Base-by-base conservation (phyloP, 64 coral and sea anemone genomes). In the Montipora capricornis region DNA sequence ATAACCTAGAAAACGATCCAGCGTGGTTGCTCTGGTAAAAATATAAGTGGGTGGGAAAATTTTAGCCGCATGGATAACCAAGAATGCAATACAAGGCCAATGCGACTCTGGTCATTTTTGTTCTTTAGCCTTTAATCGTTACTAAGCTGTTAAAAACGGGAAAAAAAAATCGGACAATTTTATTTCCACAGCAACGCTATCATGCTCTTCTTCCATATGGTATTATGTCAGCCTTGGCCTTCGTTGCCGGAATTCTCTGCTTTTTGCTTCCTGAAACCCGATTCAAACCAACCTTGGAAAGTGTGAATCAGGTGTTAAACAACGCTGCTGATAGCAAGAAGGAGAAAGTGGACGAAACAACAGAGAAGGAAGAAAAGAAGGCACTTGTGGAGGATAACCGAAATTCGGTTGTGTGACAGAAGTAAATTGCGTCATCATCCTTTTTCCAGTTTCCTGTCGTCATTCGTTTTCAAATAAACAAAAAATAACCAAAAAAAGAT, bases 211-310 rank as follows among this genome's bases (percentile, higher is more conserved):
- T 84, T 47, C 81, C 81, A 19, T 84, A 84, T 44, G 81, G 58
- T 17, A 68, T 84, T 44, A 84, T 84, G 81, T 58, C 58, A 45
- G 8, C 45, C 7, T 12, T 61, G 16, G 24, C 81, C 29, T 16
- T 84, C 1, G 7, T 68, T 68, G 57, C 81, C 24, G 81, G 12
- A 6, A 5, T 85, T 11, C 82, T 85, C 60, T 85, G 82, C 29
- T n/a, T 70, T 47, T 49, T 62, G 47, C 64, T 85, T 22, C 82
- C 82, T 48, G 82, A 85, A 19, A 85, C 82, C 19, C 81, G 81
- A 13, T 84, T 84, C 17, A 84, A 47, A 47, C 57, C 81, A 6
- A 84, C 81, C 1, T 14, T 84, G 60, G 81, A 84, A 68, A 84
- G 44, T 68, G 20, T 68, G 7, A 16, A 67, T 9, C 81, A 84